Evolutionary conservation across 2,113 vertebrate species (phyloP), one percentile per base, ranked within the genome.

Genomic region (Neotoma lepida): DNA sequence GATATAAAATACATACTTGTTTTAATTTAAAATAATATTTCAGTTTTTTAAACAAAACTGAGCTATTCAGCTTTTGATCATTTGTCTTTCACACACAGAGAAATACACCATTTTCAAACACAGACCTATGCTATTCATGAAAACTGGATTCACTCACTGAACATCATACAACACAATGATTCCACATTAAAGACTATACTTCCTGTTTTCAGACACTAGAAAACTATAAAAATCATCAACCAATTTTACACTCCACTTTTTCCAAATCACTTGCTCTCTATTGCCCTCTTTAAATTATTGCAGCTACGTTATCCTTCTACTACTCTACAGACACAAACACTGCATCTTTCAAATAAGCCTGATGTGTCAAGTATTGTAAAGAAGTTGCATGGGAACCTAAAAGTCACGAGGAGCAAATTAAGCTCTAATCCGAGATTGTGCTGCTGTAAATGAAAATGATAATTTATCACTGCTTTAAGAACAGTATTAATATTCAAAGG

Each of bases 401-500:
- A 86, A 85, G 63, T 95, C 44, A 89, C 94, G 93, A 87, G 91
- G 51, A 94, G 89, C 68, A 97, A 96, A 91, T 89, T 87, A 94
- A 95, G 64, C 24, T 51, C 76, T 88, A 95, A 95, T 91, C 39
- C 76, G 24, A 89, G 14, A 68, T 89, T 87, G 39, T 24, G 66
- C n/a, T 93, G 89, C 41, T 96, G 56, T 87, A 96, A 90, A 94
- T 89, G 18, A 97, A 96, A 96, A 89, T 63, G 22, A 89, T 63
- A 92, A 81, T 81, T 93, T 91, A 95, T 80, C 51, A 95, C 22
- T 95, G 84, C 74, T 95, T 95, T 91, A 95, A 95, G 86, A 96
- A 93, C 64, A 94, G 33, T 24, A 86, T 90, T 92, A 95, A 91
- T 89, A 94, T 39, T 95, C 94, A 82, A 95, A 97, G 91, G 22